Conservation (phyloP, 2,888 invertebrate genomes). For the Lypha dubia region DNA sequence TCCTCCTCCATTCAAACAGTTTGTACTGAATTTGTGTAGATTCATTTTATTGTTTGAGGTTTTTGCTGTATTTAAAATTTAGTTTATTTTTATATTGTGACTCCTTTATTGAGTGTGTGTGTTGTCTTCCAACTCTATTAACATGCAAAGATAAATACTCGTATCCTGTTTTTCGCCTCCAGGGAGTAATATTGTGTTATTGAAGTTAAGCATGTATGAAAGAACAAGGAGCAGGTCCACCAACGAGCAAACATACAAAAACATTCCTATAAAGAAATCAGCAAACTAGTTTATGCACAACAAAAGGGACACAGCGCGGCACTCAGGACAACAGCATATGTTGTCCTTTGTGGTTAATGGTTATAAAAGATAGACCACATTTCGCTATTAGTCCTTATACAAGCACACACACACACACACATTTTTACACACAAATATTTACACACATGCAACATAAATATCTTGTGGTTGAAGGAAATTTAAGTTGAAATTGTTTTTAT, state of each 20-base stretch:
- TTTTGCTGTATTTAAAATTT: constrained; percentile 4
- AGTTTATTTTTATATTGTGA: background rate
- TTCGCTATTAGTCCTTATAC: constrained; percentile 26
- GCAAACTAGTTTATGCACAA: background rate
- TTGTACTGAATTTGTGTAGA: background rate
- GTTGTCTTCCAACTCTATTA: background rate
- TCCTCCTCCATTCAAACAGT: background rate
- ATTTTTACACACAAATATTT: background rate
- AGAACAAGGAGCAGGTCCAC: background rate
- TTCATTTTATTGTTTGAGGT: constrained; percentile 7
- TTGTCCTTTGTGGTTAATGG: constrained; percentile 54
- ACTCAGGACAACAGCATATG: constrained; percentile 47
- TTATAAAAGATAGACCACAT: constrained; percentile 49
- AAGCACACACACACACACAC: background rate
- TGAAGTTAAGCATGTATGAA: constrained; percentile 46
- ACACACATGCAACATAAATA: constrained; percentile 22
- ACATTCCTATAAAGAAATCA: no score
- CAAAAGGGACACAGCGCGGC: constrained; percentile 2
- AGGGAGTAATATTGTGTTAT: constrained; percentile 60
- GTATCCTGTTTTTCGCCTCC: constrained; percentile 41
- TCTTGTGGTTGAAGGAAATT: constrained; percentile 30
- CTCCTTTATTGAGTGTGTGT: background rate
- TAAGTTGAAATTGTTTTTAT: background rate
- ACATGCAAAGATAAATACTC: constrained; percentile 37
- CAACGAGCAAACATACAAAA: background rate